Conservation (phyloP, 2,888 invertebrate species). For the Fissipunctia ypsillon region DNA sequence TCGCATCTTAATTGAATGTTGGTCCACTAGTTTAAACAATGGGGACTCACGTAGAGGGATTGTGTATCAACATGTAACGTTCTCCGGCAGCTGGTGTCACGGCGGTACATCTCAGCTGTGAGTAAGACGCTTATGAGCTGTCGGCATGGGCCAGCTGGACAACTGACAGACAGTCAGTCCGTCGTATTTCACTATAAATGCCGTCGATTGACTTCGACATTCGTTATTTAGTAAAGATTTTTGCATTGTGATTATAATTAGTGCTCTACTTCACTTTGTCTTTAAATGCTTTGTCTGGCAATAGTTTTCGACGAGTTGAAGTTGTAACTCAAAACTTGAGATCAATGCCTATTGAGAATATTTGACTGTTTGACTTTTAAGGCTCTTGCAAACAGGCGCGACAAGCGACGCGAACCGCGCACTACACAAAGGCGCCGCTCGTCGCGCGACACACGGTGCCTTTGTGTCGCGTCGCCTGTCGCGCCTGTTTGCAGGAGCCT, state of each 20-base stretch:
- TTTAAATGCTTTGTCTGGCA: constrained; percentile 29
- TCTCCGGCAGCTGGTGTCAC: constrained; percentile 22
- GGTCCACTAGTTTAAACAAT: constrained; percentile 42
- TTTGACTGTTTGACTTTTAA: constrained; percentile 12
- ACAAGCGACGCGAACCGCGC: too few relatives aligned
- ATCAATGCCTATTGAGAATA: constrained; percentile 30
- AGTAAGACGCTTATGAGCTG: constrained; percentile 46
- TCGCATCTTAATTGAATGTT: constrained; percentile 35
- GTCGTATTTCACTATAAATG: constrained; percentile 31
- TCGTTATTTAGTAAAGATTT: constrained; percentile 26
- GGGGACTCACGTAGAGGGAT: constrained; percentile 42
- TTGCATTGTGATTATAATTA: constrained; percentile 56
- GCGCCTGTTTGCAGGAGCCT: too few relatives aligned
- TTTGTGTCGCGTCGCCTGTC: too few relatives aligned
- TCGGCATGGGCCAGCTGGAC: constrained; percentile 30
- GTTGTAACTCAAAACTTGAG: constrained; percentile 34
- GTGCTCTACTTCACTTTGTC: constrained; percentile 41
- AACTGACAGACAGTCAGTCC: constrained; percentile 42
- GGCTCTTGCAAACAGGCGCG: too few relatives aligned
- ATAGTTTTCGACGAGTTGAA: constrained; percentile 24
- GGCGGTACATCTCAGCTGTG: constrained; percentile 40
- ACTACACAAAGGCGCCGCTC: too few relatives aligned
- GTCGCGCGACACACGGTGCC: too few relatives aligned
- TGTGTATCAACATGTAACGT: constrained; percentile 50
- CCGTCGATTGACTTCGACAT: constrained; percentile 23